Evolutionary conservation across 2,113 vertebrate genomes (phyloP).

Genomic region (Chaetura pelagica): DNA sequence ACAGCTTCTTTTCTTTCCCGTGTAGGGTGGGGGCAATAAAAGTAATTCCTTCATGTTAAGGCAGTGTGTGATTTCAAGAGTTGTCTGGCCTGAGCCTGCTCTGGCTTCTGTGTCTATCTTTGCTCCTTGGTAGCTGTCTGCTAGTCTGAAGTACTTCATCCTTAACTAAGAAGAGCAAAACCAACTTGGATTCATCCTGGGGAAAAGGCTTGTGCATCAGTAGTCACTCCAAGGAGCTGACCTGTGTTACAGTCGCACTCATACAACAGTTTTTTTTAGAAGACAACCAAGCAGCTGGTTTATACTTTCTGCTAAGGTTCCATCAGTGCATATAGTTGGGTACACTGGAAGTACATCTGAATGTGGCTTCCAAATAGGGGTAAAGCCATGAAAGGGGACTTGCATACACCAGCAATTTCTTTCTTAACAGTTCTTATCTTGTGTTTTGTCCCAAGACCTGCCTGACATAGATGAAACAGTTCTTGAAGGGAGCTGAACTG

Average conservation of each 20-base stretch:
- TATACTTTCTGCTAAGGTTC: not conserved
- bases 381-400: not conserved
- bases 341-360: not conserved
- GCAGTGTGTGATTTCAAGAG: not conserved
- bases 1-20: not conserved
- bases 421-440: not conserved
- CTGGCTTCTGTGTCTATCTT: not conserved
- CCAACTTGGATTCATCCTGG: not conserved
- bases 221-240: not conserved
- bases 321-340: not conserved
- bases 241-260: not conserved
- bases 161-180: not conserved
- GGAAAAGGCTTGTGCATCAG: not conserved
- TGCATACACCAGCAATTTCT: not conserved
- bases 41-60: not conserved
- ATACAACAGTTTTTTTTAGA: not conserved
- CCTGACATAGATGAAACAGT: not conserved
- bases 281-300: not conserved
- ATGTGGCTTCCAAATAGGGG: not conserved
- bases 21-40: not conserved
- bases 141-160: not conserved
- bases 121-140: not conserved
- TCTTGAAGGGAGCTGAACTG: not conserved
- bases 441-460: not conserved
- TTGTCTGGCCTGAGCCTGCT: not conserved